Base-by-base conservation (phyloP, 2,113 vertebrate species). In the Syngnathus typhle region DNA sequence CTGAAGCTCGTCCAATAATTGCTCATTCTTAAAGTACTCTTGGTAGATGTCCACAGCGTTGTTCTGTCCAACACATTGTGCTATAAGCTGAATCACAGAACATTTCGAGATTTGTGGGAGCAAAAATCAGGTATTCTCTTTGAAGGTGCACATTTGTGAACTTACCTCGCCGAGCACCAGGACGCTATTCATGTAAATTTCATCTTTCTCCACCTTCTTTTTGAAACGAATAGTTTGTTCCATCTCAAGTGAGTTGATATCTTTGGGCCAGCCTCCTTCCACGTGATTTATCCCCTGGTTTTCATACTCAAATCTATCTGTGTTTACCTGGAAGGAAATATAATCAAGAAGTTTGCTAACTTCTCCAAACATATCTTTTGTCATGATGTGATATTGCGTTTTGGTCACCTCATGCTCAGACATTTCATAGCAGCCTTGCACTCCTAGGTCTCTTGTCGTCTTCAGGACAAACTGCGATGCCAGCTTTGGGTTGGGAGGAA, bases 191-290 rank as follows among this genome's bases (percentile, higher is more conserved):
- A 93, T 6, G 69, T 94, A 99, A 77, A 82, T 78, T 44, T 99
- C 94, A 0, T 98, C 94, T 36, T 95, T 98, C 83, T 98, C 94
- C 77, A 93, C 92, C 84, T 95, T 98, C 89, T 98, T 98, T 73
- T 94, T 88, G 89, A 91, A 97, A 70, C 95, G 94, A 13, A 89
- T 86, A 1, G 93, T 96, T 78, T 96, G 93, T 18, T 98, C 96
- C 77, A 89, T 60, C 67, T 98, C 95, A 16, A 78, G 81, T 0
- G 90, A 89, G 83, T 95, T 93, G n/a, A 98, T 43, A 6, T 98
- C 94, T 85, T 93, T 96, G 43, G 95, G 95, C 96, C 96, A 98
- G 0, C 95, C 95, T 0, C 96, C 95, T 72, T 98, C 96, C 0
- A 93, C 0, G 0, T 99, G 97, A 89, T 98, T 98, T 3, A 98